These are phyloP conservation scores for Bombus breviceps DNA, from an alignment of 1,140 invertebrate genomes.

Conservation along the genomic window DNA sequence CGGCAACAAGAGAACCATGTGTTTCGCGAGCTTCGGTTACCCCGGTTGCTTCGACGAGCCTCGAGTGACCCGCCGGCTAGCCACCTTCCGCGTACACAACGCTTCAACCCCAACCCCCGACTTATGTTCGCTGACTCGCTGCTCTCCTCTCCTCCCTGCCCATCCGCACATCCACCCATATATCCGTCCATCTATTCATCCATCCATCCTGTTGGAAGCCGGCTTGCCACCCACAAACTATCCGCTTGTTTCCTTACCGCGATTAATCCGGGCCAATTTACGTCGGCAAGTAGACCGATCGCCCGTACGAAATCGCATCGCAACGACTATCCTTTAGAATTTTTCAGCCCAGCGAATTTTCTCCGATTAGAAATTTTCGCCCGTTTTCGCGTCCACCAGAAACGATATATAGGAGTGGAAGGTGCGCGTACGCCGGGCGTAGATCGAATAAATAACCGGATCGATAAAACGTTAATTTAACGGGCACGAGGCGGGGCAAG, in stretches of 20 bases:
- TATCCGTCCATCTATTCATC: slow-evolving; percentile 55
- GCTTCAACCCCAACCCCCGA: not conserved
- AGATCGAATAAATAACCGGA: not conserved
- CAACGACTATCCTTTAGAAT: not conserved
- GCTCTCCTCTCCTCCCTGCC: slow-evolving; percentile 7
- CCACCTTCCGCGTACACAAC: slow-evolving; percentile 21
- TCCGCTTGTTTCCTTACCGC: slow-evolving; percentile 49
- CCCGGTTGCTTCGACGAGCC: slow-evolving; percentile 15
- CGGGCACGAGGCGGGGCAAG: too few relatives aligned
- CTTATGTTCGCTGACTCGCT: not conserved
- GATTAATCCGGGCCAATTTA: slow-evolving; percentile 72
- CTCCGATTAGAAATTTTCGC: too few relatives aligned
- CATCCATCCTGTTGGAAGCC: slow-evolving; percentile 59
- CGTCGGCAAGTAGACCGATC: slow-evolving; percentile 15
- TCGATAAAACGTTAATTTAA: not conserved
- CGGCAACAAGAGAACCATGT: slow-evolving; percentile 6
- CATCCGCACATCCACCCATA: slow-evolving; percentile 44
- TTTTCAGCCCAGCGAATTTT: not conserved
- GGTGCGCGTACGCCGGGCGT: not conserved
- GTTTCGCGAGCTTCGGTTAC: slow-evolving; percentile 17
- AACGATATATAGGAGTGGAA: too few relatives aligned
- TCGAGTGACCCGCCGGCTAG: not conserved
- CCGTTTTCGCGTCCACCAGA: too few relatives aligned
- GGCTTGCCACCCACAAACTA: slow-evolving; percentile 27
- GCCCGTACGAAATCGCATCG: not conserved